These are phyloP conservation scores for Eueides isabella DNA, from an alignment of 1,140 invertebrate species.

Conservation along the genomic window DNA sequence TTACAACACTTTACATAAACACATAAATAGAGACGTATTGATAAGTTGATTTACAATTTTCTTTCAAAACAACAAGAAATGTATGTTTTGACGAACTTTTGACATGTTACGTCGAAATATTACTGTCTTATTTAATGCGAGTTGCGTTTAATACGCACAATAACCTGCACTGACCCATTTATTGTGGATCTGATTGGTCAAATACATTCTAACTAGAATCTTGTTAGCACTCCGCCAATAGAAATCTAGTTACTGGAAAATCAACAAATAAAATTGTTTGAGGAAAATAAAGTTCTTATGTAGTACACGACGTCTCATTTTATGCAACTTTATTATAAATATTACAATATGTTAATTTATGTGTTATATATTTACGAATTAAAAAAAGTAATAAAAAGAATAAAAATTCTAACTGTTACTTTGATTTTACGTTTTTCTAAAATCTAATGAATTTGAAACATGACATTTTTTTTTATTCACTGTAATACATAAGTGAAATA, in stretches of 20 bases:
- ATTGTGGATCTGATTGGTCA: conserved; percentile 43
- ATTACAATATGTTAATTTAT: neutral
- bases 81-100: conserved; percentile 68
- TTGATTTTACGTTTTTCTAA: too few species aligned
- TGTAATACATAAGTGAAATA: too few species aligned
- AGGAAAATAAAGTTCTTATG: neutral
- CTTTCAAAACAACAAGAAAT: conserved; percentile 58
- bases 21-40: neutral
- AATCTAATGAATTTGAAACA: too few species aligned
- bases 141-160: conserved; percentile 37
- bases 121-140: conserved; percentile 25
- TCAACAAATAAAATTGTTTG: neutral
- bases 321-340: neutral
- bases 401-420: too few species aligned
- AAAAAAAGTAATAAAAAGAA: too few species aligned
- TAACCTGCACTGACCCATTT: conserved; percentile 45
- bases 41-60: conserved; percentile 42
- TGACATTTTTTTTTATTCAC: too few species aligned
- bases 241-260: neutral
- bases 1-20: conserved; percentile 28
- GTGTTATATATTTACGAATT: too few species aligned
- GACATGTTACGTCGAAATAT: conserved; percentile 52
- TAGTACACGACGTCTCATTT: neutral
- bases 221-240: conserved; percentile 25
- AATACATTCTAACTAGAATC: conserved; percentile 48